Base-by-base conservation (phyloP, 1,140 invertebrate genomes). In the Tetragonula clypearis region DNA sequence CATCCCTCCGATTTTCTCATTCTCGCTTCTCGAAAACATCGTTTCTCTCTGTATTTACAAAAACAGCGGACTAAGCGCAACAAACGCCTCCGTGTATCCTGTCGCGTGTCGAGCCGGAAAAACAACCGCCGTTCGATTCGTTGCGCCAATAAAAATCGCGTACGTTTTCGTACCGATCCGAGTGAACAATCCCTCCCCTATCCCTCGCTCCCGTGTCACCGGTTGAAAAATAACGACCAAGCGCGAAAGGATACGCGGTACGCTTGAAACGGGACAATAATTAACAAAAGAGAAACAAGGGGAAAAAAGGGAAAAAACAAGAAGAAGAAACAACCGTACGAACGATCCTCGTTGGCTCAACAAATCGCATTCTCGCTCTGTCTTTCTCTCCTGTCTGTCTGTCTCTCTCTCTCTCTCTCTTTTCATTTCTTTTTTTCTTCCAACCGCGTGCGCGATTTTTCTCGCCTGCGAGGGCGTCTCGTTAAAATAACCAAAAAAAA, bases 401-500 rank as follows among this genome's bases (percentile, higher is more conserved):
- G 2, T 41, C 41, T 65, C 68, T 81, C 79, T 68, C 49, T 56
- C 87, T 75, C 79, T 81, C 86, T 65, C 23, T 76, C 53, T 68
- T 21, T 74, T 73, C 41, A 49, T 49, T 49, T 23, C 62, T 68
- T 11, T 53, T 84, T 23, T 49, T 79, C 85, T 69, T 49, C 21
- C 88, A 71, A 79, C 82, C 86, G 55, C 92, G 92, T 92, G 23
- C 23, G n/a, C 30, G 26, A 30, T 21, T 26, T 23, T 19, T 55
- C 49, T 12, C 30, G 17, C 26, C 66, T 15, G 4, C 77, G 91
- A 11, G 65, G 30, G 65, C 11, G 62, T 71, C 58, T 71, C 66
- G 21, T 93, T 92, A 93, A 90, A 92, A 93, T 92, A 92, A 93
- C 87, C 91, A 53, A 35, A n/a, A 81, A 81, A 74, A 26, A 30